Evolutionary conservation across 2,888 invertebrate species (phyloP).

Genomic region (Cheilosia urbana): DNA sequence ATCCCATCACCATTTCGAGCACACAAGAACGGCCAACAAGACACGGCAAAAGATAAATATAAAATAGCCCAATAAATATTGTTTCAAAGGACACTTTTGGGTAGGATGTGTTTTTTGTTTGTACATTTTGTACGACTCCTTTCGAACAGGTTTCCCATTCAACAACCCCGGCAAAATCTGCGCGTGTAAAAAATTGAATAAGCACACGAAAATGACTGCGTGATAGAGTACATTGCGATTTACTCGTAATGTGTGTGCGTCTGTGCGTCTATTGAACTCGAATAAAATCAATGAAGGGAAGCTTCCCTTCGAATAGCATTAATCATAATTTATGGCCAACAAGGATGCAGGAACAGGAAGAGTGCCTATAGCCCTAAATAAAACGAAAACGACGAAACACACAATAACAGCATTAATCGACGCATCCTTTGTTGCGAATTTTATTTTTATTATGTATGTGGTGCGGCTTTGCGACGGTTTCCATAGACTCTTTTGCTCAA

Average conservation of each 20-base stretch:
- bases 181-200: constrained; percentile 57
- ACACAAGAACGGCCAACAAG: constrained; percentile 4
- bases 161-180: constrained; percentile 46
- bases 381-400: constrained; percentile 5
- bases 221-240: constrained; percentile 43
- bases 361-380: constrained; percentile 1
- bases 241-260: constrained; percentile 37
- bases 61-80: constrained; percentile 68
- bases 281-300: constrained; percentile 73
- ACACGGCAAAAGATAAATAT: constrained; percentile 45
- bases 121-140: constrained; percentile 48
- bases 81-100: constrained; percentile 68
- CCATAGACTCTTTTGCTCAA: constrained; percentile 64
- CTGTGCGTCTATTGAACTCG: constrained; percentile 67
- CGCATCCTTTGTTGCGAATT: constrained; percentile 26
- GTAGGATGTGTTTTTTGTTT: constrained; percentile 8
- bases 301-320: constrained; percentile 69
- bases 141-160: constrained; percentile 66
- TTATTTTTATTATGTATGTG: constrained; percentile 25
- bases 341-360: constrained; percentile 35
- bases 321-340: constrained; percentile 71
- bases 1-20: neutral
- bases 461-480: constrained; percentile 52
- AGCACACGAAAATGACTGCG: constrained; percentile 58
- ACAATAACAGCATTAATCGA: constrained; percentile 24